Base-by-base conservation (phyloP, 2,797 vertebrate genomes). In the Anomalospiza imberbis region DNA sequence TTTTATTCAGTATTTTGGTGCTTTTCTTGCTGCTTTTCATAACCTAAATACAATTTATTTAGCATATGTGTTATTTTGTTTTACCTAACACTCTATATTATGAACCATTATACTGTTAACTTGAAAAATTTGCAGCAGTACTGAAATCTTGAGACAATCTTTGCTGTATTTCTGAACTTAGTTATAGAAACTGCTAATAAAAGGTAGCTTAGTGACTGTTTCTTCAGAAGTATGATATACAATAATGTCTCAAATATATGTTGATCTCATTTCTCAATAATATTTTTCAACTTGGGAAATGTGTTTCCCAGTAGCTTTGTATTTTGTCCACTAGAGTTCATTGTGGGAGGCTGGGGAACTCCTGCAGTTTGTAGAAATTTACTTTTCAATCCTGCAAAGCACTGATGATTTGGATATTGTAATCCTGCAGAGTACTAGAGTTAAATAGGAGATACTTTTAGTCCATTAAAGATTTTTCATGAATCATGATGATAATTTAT, bases 191-290 rank as follows among this genome's bases (percentile, higher is more conserved):
- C 53, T 78, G 65, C 89, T 95, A 94, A 95, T 95, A 95, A 95
- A 93, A 88, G 29, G 82, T 94, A 96, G 94, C 67, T 82, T 94
- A 93, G 91, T 88, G 80, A 92, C 92, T 92, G 65, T 95, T 94
- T 91, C 83, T 93, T 22, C 77, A 83, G 61, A 81, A 90, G 32
- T 73, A 70, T 91, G 70, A 66, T 94, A 54, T 61, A 93, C 60
- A 88, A 60, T 89, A 86, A 76, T 62, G 74, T 85, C 74, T 97
- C 65, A 76, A 88, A 62, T 92, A 67, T 80, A 85, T 63, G 21
- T 96, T 90, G 57, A 45, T 82, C 83, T 73, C 65, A 55, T 93
- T 93, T 93, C 57, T 84, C 75, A 85, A 16, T 60, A 88, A 36
- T 74, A 60, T 71, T 90, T 88, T 91, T 84, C 63, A 67, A 8